Base-by-base conservation (phyloP, 1,140 invertebrate genomes). In the Aphaenogaster ashmeadi region DNA sequence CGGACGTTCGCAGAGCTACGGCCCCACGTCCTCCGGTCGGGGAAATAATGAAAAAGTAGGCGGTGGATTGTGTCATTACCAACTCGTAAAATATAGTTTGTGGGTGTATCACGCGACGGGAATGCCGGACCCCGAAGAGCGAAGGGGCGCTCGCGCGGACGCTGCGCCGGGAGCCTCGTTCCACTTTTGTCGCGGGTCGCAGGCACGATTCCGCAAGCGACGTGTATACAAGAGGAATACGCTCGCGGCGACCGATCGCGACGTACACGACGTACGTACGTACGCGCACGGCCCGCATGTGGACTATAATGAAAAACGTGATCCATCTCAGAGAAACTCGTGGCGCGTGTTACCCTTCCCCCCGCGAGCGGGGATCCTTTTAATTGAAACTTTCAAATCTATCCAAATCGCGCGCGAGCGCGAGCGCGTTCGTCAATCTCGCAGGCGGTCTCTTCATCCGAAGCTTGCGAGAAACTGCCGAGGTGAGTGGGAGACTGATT, bases 281-380 rank as follows among this genome's bases (percentile, higher is more conserved):
- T 8, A 11, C 84, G 33, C 47, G 47, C 54, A 13, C 27, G 3
- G 6, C 36, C 27, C 27, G 21, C 50, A 83, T 66, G 87, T 69
- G 56, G 86, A 87, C 81, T 79, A 89, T 89, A 93, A 92, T 91
- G 91, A 92, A 93, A 91, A 92, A 93, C 92, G 92, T 93, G 91
- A 93, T 93, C 87, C 72, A 93, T 91, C 89, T 80, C 86, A 71
- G 91, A 89, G 90, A 90, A 92, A 91, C 81, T 89, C 56, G 44
- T 33, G 69, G 36, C n/a, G 54, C 44, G 64, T 47, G 27, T 27
- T 27, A 56, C 27, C 38, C 8, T 36, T 3, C 33, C 33, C 8
- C 6, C 60, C 36, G 62, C 18, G 62, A 21, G 56, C 44, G 44
- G 18, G 64, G n/a, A 77, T 69, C n/a, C 86, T 90, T 92, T 92